Evolutionary conservation across 2,113 vertebrate genomes (phyloP).

Genomic region (Phrynocephalus versicolor): DNA sequence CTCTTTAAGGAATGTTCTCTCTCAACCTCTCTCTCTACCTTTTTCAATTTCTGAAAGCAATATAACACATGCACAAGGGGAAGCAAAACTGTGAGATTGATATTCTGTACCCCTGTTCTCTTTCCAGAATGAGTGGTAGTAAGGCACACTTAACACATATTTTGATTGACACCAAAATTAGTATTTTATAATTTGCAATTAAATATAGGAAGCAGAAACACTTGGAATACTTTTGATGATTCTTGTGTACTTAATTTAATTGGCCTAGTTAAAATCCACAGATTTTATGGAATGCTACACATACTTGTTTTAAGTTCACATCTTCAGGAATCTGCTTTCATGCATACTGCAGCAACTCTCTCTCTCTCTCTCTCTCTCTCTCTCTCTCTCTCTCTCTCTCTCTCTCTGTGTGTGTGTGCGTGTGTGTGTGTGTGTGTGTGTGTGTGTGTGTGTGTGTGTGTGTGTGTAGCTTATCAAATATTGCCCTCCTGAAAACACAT

Average conservation of each 20-base stretch:
- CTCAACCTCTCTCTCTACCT: accelerated
- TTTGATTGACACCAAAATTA: slow-evolving; percentile 72
- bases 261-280: slow-evolving; percentile 39
- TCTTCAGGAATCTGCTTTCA: not conserved
- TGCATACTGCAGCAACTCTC: not conserved
- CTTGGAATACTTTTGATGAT: slow-evolving; percentile 63
- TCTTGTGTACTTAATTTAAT: slow-evolving; percentile 59
- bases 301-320: slow-evolving; percentile 29
- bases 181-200: slow-evolving; percentile 68
- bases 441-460: too few species aligned
- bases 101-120: slow-evolving; percentile 42
- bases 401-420: too few species aligned
- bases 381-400: too few species aligned
- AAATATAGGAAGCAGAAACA: slow-evolving; percentile 64
- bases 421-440: too few species aligned
- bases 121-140: slow-evolving; percentile 30
- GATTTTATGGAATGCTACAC: slow-evolving; percentile 28
- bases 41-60: not conserved
- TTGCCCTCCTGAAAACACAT: not conserved
- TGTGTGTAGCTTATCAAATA: not conserved
- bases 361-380: too few species aligned
- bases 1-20: slow-evolving; percentile 4
- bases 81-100: slow-evolving; percentile 51
- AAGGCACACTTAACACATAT: slow-evolving; percentile 42
- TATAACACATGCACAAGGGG: not conserved